These are phyloP conservation scores for Sebastes alutus DNA, from an alignment of 2,797 vertebrate genomes.

Conservation along the genomic window DNA sequence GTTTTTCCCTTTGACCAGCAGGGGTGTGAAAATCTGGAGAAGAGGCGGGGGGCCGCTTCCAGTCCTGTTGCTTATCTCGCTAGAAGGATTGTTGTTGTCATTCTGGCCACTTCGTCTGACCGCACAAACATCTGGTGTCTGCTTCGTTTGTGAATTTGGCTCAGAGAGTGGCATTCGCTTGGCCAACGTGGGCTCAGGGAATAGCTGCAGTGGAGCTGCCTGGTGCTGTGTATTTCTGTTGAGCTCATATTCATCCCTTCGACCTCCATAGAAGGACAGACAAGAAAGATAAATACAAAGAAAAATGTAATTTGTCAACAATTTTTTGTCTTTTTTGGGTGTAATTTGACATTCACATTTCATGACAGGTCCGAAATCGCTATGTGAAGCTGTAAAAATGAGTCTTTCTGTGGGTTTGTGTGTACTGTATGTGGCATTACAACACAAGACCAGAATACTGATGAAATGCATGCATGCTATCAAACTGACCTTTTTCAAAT, in stretches of 20 bases:
- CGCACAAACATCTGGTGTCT: slow-evolving; percentile 54
- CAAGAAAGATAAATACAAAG: not conserved
- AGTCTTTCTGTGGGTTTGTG: not conserved
- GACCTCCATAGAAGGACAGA: not conserved
- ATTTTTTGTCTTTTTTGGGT: not conserved
- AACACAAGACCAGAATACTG: not conserved
- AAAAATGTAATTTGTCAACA: not conserved
- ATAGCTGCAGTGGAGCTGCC: not conserved
- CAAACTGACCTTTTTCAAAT: not conserved
- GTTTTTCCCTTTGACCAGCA: slow-evolving; percentile 22
- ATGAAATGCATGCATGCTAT: not conserved
- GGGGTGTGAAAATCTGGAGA: slow-evolving; percentile 23
- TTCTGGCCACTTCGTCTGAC: slow-evolving; percentile 24
- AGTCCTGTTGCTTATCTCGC: slow-evolving; percentile 9
- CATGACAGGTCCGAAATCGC: not conserved
- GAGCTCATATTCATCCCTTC: not conserved
- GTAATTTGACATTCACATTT: slow-evolving; percentile 7
- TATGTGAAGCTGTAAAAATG: not conserved
- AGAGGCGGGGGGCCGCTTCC: slow-evolving; percentile 6
- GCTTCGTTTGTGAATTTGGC: slow-evolving; percentile 27
- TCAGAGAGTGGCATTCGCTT: slow-evolving; percentile 6
- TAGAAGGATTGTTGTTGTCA: slow-evolving; percentile 31
- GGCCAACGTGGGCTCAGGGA: not conserved
- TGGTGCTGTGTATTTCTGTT: not conserved
- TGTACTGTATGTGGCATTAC: not conserved